Conservation (phyloP, 1,140 invertebrate genomes). For the Drosophila tani region DNA sequence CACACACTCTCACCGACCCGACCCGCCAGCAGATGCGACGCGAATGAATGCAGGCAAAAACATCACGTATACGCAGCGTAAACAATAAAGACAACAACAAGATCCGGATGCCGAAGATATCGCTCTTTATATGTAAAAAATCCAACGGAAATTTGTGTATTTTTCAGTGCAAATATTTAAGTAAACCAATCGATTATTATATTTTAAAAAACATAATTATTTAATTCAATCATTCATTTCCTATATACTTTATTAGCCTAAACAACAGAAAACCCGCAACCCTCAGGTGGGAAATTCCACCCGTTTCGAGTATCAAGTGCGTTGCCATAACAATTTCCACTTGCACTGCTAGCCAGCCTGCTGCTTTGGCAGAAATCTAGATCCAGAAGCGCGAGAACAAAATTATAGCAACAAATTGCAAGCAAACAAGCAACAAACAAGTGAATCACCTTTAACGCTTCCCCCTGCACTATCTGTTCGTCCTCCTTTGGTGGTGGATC, state of each 20-base stretch:
- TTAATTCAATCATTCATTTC: too few species aligned
- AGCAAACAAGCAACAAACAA: constrained; percentile 82
- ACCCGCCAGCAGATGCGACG: neutral
- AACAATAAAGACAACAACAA: neutral
- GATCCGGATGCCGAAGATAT: neutral
- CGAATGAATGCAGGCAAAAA: constrained; percentile 21
- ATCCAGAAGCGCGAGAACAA: constrained; percentile 45
- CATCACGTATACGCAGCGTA: constrained; percentile 42
- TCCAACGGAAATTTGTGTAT: too few species aligned
- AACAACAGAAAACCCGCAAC: neutral
- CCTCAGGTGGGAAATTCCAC: neutral
- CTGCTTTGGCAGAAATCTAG: constrained; percentile 36
- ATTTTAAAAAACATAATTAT: too few species aligned
- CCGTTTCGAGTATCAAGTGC: constrained; percentile 18
- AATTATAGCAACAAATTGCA: constrained; percentile 82
- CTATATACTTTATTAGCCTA: too few species aligned
- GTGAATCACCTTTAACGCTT: constrained; percentile 80
- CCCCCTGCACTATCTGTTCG: constrained; percentile 52
- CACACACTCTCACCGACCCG: neutral
- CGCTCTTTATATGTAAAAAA: too few species aligned
- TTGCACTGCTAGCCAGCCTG: constrained; percentile 20
- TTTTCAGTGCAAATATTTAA: too few species aligned
- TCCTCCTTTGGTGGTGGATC: constrained; percentile 9
- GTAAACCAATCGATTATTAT: too few species aligned
- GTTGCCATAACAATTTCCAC: constrained; percentile 68